phyloP scores from a whole-genome alignment of 2,888 invertebrate genomes.

The Glyphotaelius pellucidus region DNA sequence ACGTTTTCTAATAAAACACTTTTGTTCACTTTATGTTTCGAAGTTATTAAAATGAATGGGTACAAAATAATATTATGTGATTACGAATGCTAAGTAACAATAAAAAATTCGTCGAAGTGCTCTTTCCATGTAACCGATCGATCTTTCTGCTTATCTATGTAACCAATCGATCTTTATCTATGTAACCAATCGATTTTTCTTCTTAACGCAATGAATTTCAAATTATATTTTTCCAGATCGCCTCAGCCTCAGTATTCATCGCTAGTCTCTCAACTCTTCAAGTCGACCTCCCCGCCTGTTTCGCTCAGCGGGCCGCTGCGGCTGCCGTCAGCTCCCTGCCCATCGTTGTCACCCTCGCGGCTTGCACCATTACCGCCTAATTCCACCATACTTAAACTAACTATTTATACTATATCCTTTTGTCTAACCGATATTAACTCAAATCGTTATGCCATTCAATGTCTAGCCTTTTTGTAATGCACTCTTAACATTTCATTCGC shows the following conservation, averaged over 20 bases:
- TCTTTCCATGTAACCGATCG: too few relatives aligned
- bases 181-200: background rate
- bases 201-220: background rate
- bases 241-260: background rate
- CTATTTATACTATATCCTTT: background rate
- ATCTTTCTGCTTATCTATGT: too few relatives aligned
- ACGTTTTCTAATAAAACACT: background rate
- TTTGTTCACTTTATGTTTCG: too few relatives aligned
- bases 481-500: background rate
- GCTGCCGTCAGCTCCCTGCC: background rate
- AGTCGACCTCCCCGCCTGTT: constrained; percentile 19
- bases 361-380: background rate
- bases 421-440: background rate
- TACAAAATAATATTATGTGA: too few relatives aligned
- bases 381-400: background rate
- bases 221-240: constrained; percentile 5
- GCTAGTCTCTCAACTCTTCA: background rate
- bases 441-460: background rate
- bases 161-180: too few relatives aligned
- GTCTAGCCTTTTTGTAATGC: background rate
- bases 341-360: background rate
- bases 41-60: too few relatives aligned
- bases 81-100: too few relatives aligned
- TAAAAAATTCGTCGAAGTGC: too few relatives aligned
- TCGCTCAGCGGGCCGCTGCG: constrained; percentile 6